Evolutionary conservation across 2,888 invertebrate species (phyloP).

Genomic region (Monochamus alternatus): DNA sequence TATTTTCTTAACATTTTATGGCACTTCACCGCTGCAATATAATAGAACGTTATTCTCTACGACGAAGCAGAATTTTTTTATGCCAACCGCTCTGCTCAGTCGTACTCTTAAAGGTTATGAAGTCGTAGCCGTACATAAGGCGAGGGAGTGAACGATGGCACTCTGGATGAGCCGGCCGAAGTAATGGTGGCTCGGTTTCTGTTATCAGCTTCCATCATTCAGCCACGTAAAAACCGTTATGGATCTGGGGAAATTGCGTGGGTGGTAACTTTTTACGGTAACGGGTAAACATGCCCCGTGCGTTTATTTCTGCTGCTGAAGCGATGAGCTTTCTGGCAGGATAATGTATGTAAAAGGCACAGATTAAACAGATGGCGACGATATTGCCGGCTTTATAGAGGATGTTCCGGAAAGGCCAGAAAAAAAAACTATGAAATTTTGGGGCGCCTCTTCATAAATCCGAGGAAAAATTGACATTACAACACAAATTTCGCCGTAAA

Average conservation of each 20-base stretch:
- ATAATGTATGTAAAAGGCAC: conserved; percentile 14
- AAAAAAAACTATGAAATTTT: no score
- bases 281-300: conserved; percentile 60
- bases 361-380: conserved; percentile 15
- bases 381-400: conserved; percentile 11
- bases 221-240: conserved; percentile 64
- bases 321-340: conserved; percentile 31
- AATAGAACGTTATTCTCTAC: conserved; percentile 4
- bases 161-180: conserved; percentile 59
- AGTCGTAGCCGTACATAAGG: conserved; percentile 51
- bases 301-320: conserved; percentile 48
- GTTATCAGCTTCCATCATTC: conserved; percentile 65
- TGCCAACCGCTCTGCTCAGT: conserved; percentile 21
- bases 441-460: no score
- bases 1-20: background rate
- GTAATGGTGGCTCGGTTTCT: conserved; percentile 63
- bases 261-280: conserved; percentile 67
- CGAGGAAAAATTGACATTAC: no score
- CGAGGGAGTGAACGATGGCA: conserved; percentile 40
- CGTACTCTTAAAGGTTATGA: conserved; percentile 55
- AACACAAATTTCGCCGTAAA: no score
- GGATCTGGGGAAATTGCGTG: conserved; percentile 64
- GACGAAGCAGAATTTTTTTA: conserved; percentile 20
- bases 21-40: background rate
- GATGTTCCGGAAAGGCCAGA: no score